Percentiles rank a stretch among this genome's conserved stretches.
These are phyloP conservation scores for Limnodromus scolopaceus DNA, from an alignment of 2,797 vertebrate genomes.

Conservation along the genomic window DNA sequence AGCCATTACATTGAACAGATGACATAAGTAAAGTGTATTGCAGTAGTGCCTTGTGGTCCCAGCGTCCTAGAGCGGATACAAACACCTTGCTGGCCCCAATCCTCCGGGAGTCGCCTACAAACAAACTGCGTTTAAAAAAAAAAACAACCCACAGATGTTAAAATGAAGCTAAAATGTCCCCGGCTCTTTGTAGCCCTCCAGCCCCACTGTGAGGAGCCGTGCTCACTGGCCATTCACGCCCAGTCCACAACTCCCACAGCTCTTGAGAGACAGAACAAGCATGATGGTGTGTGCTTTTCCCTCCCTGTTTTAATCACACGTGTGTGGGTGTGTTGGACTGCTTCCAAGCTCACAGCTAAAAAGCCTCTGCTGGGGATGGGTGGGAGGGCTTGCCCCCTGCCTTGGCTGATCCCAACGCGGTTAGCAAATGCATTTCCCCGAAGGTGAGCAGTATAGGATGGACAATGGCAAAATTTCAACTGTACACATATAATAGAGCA, in stretches of 20 bases:
- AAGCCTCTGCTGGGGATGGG: neutral
- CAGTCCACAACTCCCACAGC: neutral
- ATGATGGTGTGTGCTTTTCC: neutral
- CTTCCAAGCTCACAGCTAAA: constrained; percentile 38
- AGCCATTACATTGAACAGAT: accelerated
- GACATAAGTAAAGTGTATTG: neutral
- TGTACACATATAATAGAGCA: neutral
- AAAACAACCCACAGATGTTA: neutral
- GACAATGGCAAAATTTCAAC: neutral
- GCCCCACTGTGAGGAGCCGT: accelerated
- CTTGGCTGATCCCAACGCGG: neutral
- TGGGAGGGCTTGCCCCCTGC: neutral
- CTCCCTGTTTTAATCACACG: neutral
- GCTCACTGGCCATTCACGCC: accelerated
- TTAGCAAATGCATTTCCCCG: neutral
- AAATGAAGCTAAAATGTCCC: neutral
- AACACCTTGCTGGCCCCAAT: neutral
- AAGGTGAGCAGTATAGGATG: neutral
- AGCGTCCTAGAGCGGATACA: accelerated
- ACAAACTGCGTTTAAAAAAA: neutral
- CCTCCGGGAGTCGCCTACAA: neutral
- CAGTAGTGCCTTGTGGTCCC: neutral
- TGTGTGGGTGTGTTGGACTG: neutral
- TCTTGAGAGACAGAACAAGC: neutral
- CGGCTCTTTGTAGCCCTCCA: neutral